Base-by-base conservation (phyloP, 2,888 invertebrate species). In the Dynastes tityus region DNA sequence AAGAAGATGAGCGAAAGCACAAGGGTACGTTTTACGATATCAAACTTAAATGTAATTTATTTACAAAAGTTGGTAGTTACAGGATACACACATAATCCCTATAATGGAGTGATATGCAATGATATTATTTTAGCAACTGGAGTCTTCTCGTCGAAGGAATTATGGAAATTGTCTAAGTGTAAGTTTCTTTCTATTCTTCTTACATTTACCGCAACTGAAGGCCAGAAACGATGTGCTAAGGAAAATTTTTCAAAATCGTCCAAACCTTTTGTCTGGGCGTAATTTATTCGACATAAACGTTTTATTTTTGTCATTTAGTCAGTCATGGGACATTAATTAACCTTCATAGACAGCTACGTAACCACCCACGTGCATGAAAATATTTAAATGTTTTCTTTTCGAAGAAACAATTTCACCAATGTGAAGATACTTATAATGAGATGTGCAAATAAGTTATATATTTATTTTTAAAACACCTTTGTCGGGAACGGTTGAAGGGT, bases 41-140 rank as follows among this genome's bases (percentile, higher is more conserved):
- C 58, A 75, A 76, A 73, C 76, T 67, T 67, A 53, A 76, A 49
- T 79, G 64, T 75, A 67, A 63, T 78, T 73, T 80, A 77, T 67
- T 80, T 73, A 78, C 64, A 64, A 71, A 29, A 79, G 76, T 79
- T 81, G 77, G 67, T 78, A 81, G 80, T 83, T 87, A 89, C 92
- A 94, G 94, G 94, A 90, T 94, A 94, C 91, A 93, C 94, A 88
- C 96, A 97, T 93, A 98, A 98, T 93, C 97, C 97, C 89, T 98
- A 98, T 93, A 98, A 98, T 91, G 97, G 97, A 89, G 97, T 98
- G 90, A 96, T 98, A 90, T 97, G 97, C 93, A 98, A 98, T 93
- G 98, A 98, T 93, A 98, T 98, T 90, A 98, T 99, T 91, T 94
- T 98, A 93, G 98, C 99, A 88, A 99, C 98, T 87, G 99, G 99